phyloP scores from a whole-genome alignment of 2,797 vertebrate species.

The Heteromormyrus szaboi region DNA sequence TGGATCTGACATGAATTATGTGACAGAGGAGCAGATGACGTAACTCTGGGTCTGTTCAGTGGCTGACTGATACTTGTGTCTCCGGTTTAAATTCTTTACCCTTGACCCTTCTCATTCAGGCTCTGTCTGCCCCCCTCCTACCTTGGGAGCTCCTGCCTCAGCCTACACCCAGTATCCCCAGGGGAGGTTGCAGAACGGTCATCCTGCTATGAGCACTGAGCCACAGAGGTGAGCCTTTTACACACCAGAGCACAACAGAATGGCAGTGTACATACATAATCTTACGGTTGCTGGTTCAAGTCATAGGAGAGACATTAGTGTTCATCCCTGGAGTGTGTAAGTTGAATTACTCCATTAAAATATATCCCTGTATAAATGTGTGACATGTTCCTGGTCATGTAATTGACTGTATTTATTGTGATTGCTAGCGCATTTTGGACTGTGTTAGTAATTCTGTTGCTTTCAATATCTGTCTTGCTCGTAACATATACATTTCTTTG shows the following conservation, averaged over 20 bases:
- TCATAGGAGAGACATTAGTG: background rate
- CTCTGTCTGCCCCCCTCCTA: conserved; percentile 67
- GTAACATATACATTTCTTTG: background rate
- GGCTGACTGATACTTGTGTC: background rate
- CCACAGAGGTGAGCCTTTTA: conserved; percentile 68
- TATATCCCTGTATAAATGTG: background rate
- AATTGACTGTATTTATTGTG: background rate
- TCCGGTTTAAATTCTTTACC: background rate
- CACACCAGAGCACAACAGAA: background rate
- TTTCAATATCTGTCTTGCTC: background rate
- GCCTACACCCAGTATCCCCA: conserved; percentile 80
- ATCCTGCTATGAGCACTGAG: conserved; percentile 67
- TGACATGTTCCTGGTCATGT: background rate
- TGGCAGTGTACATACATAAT: background rate
- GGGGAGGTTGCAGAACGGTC: conserved; percentile 84
- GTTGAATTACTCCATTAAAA: background rate
- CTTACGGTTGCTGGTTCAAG: background rate
- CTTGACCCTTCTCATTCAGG: conserved; percentile 52
- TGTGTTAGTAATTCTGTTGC: background rate
- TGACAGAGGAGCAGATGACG: background rate
- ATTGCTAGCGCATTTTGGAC: background rate
- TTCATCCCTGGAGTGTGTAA: background rate
- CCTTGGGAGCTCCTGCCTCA: conserved; percentile 64
- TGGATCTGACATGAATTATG: background rate
- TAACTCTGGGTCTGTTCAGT: background rate